Evolutionary conservation across 2,797 vertebrate genomes (phyloP), one percentile per base, ranked within the genome.

Genomic region (Apogon talboti): DNA sequence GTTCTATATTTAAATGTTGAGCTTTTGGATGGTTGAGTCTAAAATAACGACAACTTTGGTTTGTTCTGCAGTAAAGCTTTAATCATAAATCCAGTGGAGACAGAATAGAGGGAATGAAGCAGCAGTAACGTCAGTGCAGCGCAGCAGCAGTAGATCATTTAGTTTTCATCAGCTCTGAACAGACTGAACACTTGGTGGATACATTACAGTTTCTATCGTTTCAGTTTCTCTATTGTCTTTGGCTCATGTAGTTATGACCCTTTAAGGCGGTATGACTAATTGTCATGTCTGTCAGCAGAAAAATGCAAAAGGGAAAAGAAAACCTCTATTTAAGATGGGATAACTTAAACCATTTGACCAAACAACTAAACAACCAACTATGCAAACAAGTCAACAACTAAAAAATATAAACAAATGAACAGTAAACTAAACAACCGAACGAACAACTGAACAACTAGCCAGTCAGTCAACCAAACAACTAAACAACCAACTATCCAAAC

Each of bases 1-100:
- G 77, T 78, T 85, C 73, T 76, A 80, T 66, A 74, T 87, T 85
- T 81, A 65, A 81, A 74, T 11, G 33, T 30, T 3, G 24, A 18
- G 24, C 50, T 18, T 64, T 40, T 71, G 60, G 63, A 62, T 61
- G 28, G 51, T 59, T 62, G 14, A 15, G 75, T 69, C 13, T 56
- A 14, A 53, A 61, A 51, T 56, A 51, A 54, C 70, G 47, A 46
- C 53, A 24, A 35, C 49, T 50, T 55, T 42, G 58, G 28, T 72
- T 75, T 70, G 58, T 74, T 72, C 12, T 9, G 4, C 48, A 72
- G 62, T 35, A n/a, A 45, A 21, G 14, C 54, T 76, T 76, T 71
- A 74, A 66, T 52, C 56, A 19, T 24, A 18, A 21, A 57, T 78
- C 47, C 68, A 28, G 51, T 21, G 52, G 9, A 71, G 53, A 59